Evolutionary conservation across 2,888 invertebrate species (phyloP), one percentile per base, ranked within the genome.

Genomic region (Baronia brevicornis): DNA sequence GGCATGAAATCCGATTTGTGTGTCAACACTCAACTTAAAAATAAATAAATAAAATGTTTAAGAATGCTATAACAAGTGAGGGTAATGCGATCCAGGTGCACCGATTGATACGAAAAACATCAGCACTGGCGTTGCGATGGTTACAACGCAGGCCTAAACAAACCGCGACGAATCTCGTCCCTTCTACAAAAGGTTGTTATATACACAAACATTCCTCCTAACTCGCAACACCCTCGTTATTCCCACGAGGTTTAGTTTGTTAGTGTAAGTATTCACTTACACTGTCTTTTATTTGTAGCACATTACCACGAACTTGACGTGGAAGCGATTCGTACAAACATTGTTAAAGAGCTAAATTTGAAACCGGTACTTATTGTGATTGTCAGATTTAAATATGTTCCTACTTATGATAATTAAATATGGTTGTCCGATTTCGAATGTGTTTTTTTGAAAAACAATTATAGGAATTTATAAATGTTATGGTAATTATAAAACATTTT

Each of bases 31-130:
- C n/a, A n/a, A n/a, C n/a, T n/a, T n/a, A n/a, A n/a, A 20, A 20
- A 21, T 21, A 19, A 7, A 7, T 19, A 19, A 3, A 19, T 19
- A 19, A 19, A 19, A 19, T 6, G 6, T 19, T 19, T 19, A 19
- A 4, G 19, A 7, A 19, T 19, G 5, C 8, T 7, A 19, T 7
- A 4, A 7, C 6, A 4, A 5, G 19, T 19, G n/a, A 7, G 21
- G 17, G 25, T 25, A 21, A 30, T 12, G 12, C 10, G 10, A 6
- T 5, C 15, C 18, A 18, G 27, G 18, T 18, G 23, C 22, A 31
- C 23, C 27, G 36, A 36, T 27, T 30, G 36, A 36, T 30, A 36
- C 23, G 10, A 27, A 33, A 33, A 33, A 36, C 30, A 30, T 15
- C 25, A n/a, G 3, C 22, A 19, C 9, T 10, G 11, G 12, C 17